A percentile compares a stretch with the other conserved stretches of the same genome.
Evolutionary conservation across 1,140 invertebrate genomes (phyloP).

Genomic region (Sarcophaga bullata): DNA sequence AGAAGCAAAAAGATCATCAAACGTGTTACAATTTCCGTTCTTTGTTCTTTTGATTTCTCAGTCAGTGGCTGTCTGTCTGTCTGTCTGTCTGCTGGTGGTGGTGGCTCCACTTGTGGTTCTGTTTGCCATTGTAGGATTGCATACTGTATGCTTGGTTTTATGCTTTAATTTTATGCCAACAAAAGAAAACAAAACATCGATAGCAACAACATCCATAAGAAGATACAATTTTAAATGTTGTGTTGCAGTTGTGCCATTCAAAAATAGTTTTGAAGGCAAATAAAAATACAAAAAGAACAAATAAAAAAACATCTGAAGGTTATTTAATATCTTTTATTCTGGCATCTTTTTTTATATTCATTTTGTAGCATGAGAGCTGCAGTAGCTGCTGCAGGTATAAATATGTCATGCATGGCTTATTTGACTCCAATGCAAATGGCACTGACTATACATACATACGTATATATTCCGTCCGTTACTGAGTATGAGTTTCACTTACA

Average conservation of each 20-base stretch:
- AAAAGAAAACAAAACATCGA: not conserved
- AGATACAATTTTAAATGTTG: not conserved
- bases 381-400: not conserved
- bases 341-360: too few species aligned
- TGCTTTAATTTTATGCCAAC: not conserved
- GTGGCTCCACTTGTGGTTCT: not conserved
- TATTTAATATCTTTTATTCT: conserved; percentile 4
- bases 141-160: not conserved
- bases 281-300: not conserved
- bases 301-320: not conserved
- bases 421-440: not conserved
- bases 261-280: conserved; percentile 1
- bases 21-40: conserved; percentile 31
- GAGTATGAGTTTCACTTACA: not conserved
- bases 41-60: conserved; percentile 21
- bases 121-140: not conserved
- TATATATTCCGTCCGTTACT: not conserved
- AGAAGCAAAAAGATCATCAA: conserved; percentile 31
- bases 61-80: not conserved
- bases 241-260: not conserved
- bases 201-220: not conserved
- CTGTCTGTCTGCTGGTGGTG: not conserved
- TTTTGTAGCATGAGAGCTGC: not conserved
- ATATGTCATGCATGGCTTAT: conserved; percentile 10
- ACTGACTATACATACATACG: not conserved